phyloP scores from a whole-genome alignment of 92 coral and sea anemone genomes.

The Metridium senile region DNA sequence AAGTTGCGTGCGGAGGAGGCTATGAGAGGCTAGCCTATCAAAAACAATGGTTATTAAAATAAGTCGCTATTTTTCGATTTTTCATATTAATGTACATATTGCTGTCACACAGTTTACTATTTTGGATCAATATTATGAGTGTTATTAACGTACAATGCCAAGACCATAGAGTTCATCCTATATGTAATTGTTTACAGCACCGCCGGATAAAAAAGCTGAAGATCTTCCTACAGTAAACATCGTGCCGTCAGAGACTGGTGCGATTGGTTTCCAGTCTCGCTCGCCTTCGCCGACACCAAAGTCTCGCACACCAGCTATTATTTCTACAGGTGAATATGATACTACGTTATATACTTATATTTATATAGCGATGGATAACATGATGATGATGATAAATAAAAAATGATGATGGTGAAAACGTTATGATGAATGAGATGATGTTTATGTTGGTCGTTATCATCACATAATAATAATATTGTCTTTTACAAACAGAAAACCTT shows the following conservation, averaged over 20 bases:
- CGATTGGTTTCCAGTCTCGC: slow-evolving; percentile 48
- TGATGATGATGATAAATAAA: not conserved
- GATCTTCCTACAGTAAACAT: not conserved
- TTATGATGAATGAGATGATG: not conserved
- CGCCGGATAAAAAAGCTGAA: slow-evolving; percentile 6
- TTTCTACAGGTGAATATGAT: slow-evolving; percentile 13
- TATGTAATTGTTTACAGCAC: slow-evolving; percentile 17
- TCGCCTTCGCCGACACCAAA: slow-evolving; percentile 35
- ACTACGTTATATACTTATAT: not conserved
- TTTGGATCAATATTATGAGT: too few relatives aligned
- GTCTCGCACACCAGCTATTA: slow-evolving; percentile 16
- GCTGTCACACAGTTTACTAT: too few relatives aligned
- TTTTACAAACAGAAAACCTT: not conserved
- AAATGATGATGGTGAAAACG: not conserved
- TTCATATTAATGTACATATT: too few relatives aligned
- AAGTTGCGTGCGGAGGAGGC: too few relatives aligned
- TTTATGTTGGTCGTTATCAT: not conserved
- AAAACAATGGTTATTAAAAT: too few relatives aligned
- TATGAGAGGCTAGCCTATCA: too few relatives aligned
- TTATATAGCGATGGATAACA: not conserved
- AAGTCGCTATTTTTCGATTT: too few relatives aligned
- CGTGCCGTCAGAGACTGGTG: slow-evolving; percentile 47
- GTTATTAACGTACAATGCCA: not conserved
- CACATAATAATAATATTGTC: slow-evolving; percentile 1
- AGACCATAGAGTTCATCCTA: not conserved